Conservation (phyloP, 2,888 invertebrate species). For the Tenodera sinensis region DNA sequence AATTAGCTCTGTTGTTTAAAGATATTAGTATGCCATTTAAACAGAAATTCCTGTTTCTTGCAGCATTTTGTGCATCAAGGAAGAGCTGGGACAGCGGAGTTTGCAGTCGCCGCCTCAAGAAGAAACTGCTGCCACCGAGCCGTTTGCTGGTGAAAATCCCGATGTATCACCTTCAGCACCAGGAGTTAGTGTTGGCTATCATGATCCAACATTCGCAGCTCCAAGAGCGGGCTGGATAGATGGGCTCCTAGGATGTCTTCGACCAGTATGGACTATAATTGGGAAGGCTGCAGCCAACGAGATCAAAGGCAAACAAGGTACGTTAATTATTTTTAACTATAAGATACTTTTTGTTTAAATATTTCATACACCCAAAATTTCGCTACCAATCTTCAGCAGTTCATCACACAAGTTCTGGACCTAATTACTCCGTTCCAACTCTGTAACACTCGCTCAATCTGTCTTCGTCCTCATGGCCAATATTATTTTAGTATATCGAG, state of each 20-base stretch:
- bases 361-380: no score
- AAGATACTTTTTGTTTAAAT: not conserved
- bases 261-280: slow-evolving; percentile 83
- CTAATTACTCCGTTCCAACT: no score
- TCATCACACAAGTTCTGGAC: no score
- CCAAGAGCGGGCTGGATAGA: slow-evolving; percentile 62
- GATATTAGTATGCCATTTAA: no score
- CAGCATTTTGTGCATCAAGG: slow-evolving; percentile 64
- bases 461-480: no score
- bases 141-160: not conserved
- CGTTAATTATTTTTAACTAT: not conserved
- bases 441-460: no score
- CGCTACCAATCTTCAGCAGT: no score
- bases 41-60: slow-evolving; percentile 32
- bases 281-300: slow-evolving; percentile 71
- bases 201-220: slow-evolving; percentile 19
- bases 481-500: no score
- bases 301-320: slow-evolving; percentile 62
- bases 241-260: slow-evolving; percentile 82
- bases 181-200: slow-evolving; percentile 36
- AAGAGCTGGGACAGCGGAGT: slow-evolving; percentile 57
- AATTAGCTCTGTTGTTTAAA: no score
- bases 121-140: not conserved
- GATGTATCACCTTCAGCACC: slow-evolving; percentile 35
- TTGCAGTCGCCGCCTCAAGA: slow-evolving; percentile 36